Evolutionary conservation across 2,888 invertebrate genomes (phyloP).

Genomic region (Phyllotreta striolata): DNA sequence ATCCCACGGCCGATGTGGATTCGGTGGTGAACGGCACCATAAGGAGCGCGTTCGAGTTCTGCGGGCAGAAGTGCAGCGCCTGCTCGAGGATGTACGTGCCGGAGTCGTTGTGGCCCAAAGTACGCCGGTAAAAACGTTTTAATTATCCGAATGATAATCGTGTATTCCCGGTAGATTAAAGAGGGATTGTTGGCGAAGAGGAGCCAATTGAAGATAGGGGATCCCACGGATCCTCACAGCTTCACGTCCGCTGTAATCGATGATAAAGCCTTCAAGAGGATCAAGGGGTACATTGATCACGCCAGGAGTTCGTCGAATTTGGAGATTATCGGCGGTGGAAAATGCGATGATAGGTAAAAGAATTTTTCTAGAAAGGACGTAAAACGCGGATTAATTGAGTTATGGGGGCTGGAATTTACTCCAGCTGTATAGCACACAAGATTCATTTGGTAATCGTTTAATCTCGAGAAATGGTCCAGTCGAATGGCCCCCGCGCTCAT

Average conservation of each 20-base stretch:
- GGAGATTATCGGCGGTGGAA: conserved; percentile 87
- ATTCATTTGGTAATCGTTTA: too few relatives aligned
- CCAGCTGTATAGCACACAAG: too few relatives aligned
- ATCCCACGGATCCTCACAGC: conserved; percentile 79
- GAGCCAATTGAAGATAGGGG: conserved; percentile 83
- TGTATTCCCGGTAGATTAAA: too few relatives aligned
- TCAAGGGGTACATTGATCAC: conserved; percentile 87
- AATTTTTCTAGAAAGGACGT: too few relatives aligned
- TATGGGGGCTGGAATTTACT: too few relatives aligned
- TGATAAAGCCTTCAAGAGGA: conserved; percentile 88
- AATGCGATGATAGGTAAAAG: conserved; percentile 76
- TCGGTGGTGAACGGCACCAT: conserved; percentile 86
- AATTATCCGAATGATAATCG: conserved; percentile 5
- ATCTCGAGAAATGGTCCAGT: too few relatives aligned
- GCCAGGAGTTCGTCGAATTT: conserved; percentile 79
- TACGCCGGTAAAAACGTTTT: conserved; percentile 23
- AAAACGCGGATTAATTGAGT: too few relatives aligned
- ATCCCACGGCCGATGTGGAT: conserved; percentile 85
- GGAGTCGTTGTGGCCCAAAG: conserved; percentile 78
- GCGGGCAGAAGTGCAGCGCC: conserved; percentile 98
- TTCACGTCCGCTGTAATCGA: conserved; percentile 98
- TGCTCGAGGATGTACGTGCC: conserved; percentile 98
- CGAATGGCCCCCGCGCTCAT: too few relatives aligned
- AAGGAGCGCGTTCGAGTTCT: conserved; percentile 93
- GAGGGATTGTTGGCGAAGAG: conserved; percentile 75